These are phyloP conservation scores for Melanchra persicariae DNA, from an alignment of 2,888 invertebrate species.

Conservation along the genomic window DNA sequence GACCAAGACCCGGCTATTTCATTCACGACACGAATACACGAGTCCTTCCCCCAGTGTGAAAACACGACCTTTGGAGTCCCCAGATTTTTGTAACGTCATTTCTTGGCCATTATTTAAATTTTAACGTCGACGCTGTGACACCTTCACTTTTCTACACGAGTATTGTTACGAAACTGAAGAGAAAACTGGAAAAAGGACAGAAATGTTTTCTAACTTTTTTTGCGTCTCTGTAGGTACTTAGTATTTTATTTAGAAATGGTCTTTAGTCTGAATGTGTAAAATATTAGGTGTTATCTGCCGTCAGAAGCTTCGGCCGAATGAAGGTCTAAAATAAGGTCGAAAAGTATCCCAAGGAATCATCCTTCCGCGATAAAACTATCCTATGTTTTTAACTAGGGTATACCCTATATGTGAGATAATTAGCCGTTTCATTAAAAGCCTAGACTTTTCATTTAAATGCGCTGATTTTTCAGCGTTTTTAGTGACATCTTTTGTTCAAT, in stretches of 20 bases:
- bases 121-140: constrained; percentile 49
- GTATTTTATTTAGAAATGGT: constrained; percentile 14
- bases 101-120: constrained; percentile 56
- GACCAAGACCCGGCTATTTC: constrained; percentile 22
- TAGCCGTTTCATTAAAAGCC: too few relatives aligned
- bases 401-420: too few relatives aligned
- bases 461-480: too few relatives aligned
- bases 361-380: too few relatives aligned
- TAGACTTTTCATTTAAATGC: too few relatives aligned
- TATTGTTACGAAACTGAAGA: constrained; percentile 47
- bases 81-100: constrained; percentile 56
- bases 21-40: constrained; percentile 36
- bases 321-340: too few relatives aligned
- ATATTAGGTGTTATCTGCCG: too few relatives aligned
- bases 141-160: constrained; percentile 31
- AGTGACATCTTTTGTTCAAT: too few relatives aligned
- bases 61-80: constrained; percentile 7
- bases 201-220: constrained; percentile 23
- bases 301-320: too few relatives aligned
- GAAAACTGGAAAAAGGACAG: constrained; percentile 20
- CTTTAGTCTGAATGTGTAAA: background rate
- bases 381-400: too few relatives aligned
- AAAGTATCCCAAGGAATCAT: too few relatives aligned
- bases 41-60: background rate
- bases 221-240: background rate